Evolutionary conservation across 2,888 invertebrate genomes (phyloP).

Genomic region (Stenotaenia linearis): DNA sequence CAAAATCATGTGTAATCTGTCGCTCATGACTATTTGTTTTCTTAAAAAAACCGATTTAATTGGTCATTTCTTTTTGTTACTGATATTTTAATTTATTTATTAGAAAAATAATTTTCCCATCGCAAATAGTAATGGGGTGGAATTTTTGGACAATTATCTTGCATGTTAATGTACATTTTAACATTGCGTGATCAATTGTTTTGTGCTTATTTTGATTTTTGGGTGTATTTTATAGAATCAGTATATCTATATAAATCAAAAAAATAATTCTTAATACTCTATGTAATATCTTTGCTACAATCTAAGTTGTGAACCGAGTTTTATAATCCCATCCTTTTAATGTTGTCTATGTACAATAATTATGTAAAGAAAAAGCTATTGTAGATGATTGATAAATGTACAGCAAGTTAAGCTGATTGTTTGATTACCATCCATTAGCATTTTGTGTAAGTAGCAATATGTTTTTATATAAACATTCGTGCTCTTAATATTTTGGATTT

Average conservation of each 20-base stretch:
- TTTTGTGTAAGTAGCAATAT: conserved; percentile 4
- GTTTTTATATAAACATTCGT: neutral
- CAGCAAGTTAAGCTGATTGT: neutral
- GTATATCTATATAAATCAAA: neutral
- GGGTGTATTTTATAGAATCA: neutral
- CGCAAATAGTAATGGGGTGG: neutral
- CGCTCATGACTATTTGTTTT: neutral
- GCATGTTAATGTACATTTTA: neutral
- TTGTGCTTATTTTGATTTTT: neutral
- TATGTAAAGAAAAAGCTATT: conserved; percentile 1
- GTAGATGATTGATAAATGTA: conserved; percentile 2
- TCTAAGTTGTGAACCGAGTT: neutral
- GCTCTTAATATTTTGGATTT: neutral
- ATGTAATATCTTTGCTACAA: neutral
- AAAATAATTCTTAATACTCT: neutral
- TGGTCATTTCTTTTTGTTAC: neutral
- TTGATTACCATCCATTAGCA: neutral
- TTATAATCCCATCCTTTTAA: conserved; percentile 4
- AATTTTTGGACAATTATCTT: neutral
- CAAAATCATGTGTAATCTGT: neutral
- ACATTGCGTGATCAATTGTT: neutral
- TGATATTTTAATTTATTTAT: neutral
- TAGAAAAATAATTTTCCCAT: neutral
- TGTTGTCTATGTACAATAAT: neutral
- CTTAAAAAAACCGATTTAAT: too few relatives aligned